Percentiles rank a stretch among this genome's conserved stretches.
Evolutionary conservation across 2,888 invertebrate genomes (phyloP).

Genomic region (Sinotaia quadrata): DNA sequence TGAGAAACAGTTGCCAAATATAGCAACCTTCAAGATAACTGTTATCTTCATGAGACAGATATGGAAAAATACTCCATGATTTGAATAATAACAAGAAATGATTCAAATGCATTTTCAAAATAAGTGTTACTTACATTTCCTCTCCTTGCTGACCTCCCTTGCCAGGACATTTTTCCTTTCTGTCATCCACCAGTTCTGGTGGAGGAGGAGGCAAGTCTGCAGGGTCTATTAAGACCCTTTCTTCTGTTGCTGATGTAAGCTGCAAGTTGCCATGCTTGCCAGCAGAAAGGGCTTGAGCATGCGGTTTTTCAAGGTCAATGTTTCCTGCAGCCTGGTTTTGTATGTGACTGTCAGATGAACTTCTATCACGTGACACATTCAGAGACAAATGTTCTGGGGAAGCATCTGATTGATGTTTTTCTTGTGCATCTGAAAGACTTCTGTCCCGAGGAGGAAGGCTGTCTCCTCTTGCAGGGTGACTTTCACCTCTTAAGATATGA

Average conservation of each 20-base stretch:
- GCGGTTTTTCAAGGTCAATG: slow-evolving; percentile 11
- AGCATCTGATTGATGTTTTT: background rate
- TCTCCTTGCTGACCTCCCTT: slow-evolving; percentile 26
- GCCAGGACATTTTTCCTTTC: slow-evolving; percentile 3
- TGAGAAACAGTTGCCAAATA: too few relatives aligned
- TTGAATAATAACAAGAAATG: too few relatives aligned
- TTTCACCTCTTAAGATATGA: too few relatives aligned
- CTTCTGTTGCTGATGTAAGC: background rate
- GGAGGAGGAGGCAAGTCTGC: slow-evolving; percentile 44
- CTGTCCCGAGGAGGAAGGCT: slow-evolving; percentile 11
- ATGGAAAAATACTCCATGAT: too few relatives aligned
- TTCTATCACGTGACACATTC: slow-evolving; percentile 20
- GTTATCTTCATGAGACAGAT: too few relatives aligned
- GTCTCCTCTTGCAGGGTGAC: background rate
- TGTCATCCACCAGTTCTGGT: slow-evolving; percentile 29
- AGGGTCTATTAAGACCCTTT: slow-evolving; percentile 9
- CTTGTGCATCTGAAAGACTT: slow-evolving; percentile 20
- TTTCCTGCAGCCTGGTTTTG: too few relatives aligned
- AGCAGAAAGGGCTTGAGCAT: slow-evolving; percentile 8
- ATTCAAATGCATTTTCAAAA: too few relatives aligned
- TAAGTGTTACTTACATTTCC: slow-evolving; percentile 27
- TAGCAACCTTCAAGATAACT: too few relatives aligned
- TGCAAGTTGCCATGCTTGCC: background rate
- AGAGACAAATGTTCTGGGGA: background rate
- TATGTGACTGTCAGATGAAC: slow-evolving; percentile 32